Evolutionary conservation across 1,140 invertebrate species (phyloP), one percentile per base, ranked within the genome.

Genomic region (Drosophila ironensis): DNA sequence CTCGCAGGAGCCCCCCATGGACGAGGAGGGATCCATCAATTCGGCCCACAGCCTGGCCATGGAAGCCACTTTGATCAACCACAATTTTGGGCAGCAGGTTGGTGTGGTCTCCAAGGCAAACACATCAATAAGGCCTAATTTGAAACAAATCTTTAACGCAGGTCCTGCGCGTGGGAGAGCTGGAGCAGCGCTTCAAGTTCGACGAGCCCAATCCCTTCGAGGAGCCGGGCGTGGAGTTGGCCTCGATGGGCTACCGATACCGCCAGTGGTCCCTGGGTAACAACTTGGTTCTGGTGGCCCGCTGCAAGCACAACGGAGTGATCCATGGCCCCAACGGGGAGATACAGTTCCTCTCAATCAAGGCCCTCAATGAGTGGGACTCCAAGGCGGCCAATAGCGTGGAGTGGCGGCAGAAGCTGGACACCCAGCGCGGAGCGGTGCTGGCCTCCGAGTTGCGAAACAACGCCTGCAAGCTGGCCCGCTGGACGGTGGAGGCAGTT

Each of bases 301-400:
- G 98, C 61, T 99, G 97, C 90, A 98, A 99, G 90, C 97, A 99
- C 88, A 98, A 99, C 91, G 98, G 97, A 7, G 97, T 98, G 0
- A 93, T 98, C 89, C 93, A 94, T 69, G 96, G 96, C 0, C 95
- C 97, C 0, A 97, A 95, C 76, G 96, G 95, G 45, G 98, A 99
- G 86, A 91, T 92, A 0, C 98, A 99, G 90, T 99, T 97, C 89
- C 92, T 99, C 9, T 97, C 97, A 6, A 97, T 99, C 72, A 99
- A 99, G 91, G 98, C 98, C 0, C 92, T 99, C 4, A 99, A 99
- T 91, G 98, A 99, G 90, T 99, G 98, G 98, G 98, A 99, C 90
- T 98, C 98, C 0, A 96, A 97, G 92, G 91, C 94, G 28, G 96
- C 97, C 24, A 98, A 98, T 70, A 97, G 97, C 27, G 97, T 99